Evolutionary conservation across 2,797 vertebrate species (phyloP).

Genomic region (Callimico goeldii): DNA sequence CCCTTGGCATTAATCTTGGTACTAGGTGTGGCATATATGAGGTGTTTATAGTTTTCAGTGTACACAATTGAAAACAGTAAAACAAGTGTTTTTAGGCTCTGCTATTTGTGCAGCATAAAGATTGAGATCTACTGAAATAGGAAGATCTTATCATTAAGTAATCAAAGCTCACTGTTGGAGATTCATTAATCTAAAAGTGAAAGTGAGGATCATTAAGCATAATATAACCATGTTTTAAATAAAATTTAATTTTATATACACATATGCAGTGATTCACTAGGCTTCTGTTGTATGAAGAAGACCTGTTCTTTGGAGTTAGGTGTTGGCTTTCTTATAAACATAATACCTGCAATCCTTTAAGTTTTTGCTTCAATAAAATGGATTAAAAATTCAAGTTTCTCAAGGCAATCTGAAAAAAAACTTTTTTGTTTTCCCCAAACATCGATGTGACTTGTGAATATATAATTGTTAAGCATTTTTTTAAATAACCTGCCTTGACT

Average conservation of each 20-base stretch:
- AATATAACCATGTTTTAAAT: background rate
- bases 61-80: background rate
- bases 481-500: background rate
- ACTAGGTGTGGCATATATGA: background rate
- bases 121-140: background rate
- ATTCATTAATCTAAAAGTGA: background rate
- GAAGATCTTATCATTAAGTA: background rate
- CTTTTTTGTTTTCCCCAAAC: background rate
- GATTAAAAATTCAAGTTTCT: background rate
- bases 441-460: background rate
- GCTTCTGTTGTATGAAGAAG: background rate
- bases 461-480: background rate
- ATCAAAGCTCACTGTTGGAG: background rate
- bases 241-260: background rate
- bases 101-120: background rate
- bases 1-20: background rate
- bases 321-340: background rate
- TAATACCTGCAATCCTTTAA: background rate
- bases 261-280: background rate
- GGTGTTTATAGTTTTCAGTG: background rate
- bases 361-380: background rate
- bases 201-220: background rate
- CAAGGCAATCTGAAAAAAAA: background rate
- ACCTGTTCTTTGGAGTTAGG: background rate
- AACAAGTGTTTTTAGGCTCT: background rate